Evolutionary conservation across 2,888 invertebrate genomes (phyloP).

Genomic region (Blera fallax): DNA sequence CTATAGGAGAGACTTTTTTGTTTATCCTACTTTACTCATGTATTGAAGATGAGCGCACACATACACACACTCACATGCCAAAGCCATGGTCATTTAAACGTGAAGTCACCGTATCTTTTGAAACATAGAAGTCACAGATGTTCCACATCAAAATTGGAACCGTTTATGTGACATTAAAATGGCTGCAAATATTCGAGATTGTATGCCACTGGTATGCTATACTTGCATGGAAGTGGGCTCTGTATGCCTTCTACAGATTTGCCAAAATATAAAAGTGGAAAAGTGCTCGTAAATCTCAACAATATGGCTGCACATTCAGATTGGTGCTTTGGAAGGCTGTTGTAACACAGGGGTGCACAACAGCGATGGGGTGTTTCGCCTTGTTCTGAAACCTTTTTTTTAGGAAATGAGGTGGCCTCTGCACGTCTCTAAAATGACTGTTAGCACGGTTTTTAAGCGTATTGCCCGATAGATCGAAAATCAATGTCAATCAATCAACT

Average conservation of each 20-base stretch:
- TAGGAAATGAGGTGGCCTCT: too few relatives aligned
- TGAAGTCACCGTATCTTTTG: constrained; percentile 12
- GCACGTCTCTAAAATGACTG: too few relatives aligned
- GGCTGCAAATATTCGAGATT: constrained; percentile 13
- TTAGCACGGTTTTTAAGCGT: too few relatives aligned
- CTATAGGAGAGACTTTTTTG: background rate
- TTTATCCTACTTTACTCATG: constrained; percentile 5
- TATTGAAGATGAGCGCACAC: constrained; percentile 14
- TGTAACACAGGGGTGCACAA: background rate
- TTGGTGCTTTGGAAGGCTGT: background rate
- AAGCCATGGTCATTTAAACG: constrained; percentile 21
- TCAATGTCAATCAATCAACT: too few relatives aligned
- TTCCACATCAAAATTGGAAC: constrained; percentile 24
- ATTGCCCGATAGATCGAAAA: too few relatives aligned
- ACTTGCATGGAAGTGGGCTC: background rate
- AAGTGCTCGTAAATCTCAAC: constrained; percentile 23
- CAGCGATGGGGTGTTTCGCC: too few relatives aligned
- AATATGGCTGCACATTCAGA: constrained; percentile 13
- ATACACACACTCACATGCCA: background rate
- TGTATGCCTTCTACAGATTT: background rate
- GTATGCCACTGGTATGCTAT: background rate
- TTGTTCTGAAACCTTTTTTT: too few relatives aligned
- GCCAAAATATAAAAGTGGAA: background rate
- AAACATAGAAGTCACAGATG: constrained; percentile 15
- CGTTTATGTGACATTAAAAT: constrained; percentile 17